Evolutionary conservation across 2,888 invertebrate species (phyloP), one percentile per base, ranked within the genome.

Genomic region (Syritta pipiens): DNA sequence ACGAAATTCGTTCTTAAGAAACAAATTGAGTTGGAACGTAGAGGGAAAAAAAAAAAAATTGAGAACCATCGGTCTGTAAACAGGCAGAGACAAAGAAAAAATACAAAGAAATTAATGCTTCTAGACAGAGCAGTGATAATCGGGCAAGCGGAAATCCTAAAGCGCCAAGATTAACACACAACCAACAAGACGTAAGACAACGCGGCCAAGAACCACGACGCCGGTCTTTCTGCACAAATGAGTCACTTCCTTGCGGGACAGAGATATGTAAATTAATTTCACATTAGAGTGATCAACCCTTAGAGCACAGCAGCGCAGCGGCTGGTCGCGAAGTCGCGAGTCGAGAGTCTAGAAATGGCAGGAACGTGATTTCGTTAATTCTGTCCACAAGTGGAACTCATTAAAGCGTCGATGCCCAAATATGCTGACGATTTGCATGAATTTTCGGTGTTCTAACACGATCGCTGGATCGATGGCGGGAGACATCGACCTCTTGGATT

Each of bases 131-230:
- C 55, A 65, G 68, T 63, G 67, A 67, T 79, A 79, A 79, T 74
- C 79, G 74, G 49, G 74, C 79, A 79, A 74, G 79, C 79, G 79
- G 79, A 79, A 79, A 79, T 79, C 79, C 79, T 79, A 57, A 74
- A 40, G 59, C 46, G 20, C n/a, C 28, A 24, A 72, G 57, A 60
- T 77, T 59, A 32, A 32, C 46, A 59, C 26, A 10, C 14, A 26
- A 72, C 24, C 26, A 59, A 49, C 44, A 44, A 63, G 30, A 37
- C 24, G n/a, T n/a, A n/a, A 12, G 59, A 57, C 76, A 69, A 44
- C 32, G n/a, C n/a, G 49, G 17, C 14, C 9, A 55, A 48, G 32
- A 12, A 53, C 46, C 10, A 7, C 24, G 26, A 59, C 42, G 7
- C 20, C 28, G 22, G 19, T 5, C 17, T 19, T 53, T 30, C 71